A percentile compares a stretch with the other conserved stretches of the same genome.
Conservation (phyloP, 2,888 invertebrate genomes). For the Megalurothrips usitatus region DNA sequence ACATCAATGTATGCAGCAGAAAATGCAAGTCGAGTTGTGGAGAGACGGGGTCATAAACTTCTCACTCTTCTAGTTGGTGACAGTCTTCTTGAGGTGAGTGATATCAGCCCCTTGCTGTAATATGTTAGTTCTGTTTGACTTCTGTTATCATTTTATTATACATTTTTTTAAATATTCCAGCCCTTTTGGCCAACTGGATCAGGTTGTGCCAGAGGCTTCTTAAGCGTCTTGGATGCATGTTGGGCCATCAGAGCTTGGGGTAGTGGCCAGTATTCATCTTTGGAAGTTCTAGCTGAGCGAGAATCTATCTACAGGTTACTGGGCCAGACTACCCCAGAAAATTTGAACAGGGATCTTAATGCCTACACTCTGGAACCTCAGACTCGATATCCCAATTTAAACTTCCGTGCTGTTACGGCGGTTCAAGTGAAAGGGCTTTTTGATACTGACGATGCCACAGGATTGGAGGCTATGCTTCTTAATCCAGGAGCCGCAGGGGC, state of each 20-base stretch:
- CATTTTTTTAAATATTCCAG: constrained; percentile 45
- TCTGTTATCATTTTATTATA: background rate
- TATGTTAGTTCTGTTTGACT: background rate
- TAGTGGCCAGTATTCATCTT: constrained; percentile 38
- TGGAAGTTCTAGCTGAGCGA: constrained; percentile 86
- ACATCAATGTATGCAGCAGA: constrained; percentile 98
- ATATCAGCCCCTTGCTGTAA: background rate
- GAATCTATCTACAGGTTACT: constrained; percentile 86
- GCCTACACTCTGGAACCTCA: constrained; percentile 83
- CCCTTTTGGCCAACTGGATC: constrained; percentile 99
- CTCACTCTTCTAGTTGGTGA: constrained; percentile 92
- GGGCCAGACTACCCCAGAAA: constrained; percentile 96
- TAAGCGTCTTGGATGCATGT: constrained; percentile 91
- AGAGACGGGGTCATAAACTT: constrained; percentile 68
- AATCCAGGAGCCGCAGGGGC: constrained; percentile 48
- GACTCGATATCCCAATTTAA: constrained; percentile 51
- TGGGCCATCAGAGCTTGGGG: constrained; percentile 91
- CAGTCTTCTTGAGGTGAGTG: constrained; percentile 77
- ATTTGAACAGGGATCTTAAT: constrained; percentile 83
- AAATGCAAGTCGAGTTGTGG: constrained; percentile 83
- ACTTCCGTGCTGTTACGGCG: constrained; percentile 60
- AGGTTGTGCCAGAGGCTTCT: constrained; percentile 94
- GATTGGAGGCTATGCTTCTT: constrained; percentile 50
- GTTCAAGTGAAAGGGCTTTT: constrained; percentile 68
- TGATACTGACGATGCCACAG: constrained; percentile 65